A percentile compares a stretch with the other conserved stretches of the same genome.
phyloP scores from a whole-genome alignment of 2,113 vertebrate species.

The Toxotes chatareus region DNA sequence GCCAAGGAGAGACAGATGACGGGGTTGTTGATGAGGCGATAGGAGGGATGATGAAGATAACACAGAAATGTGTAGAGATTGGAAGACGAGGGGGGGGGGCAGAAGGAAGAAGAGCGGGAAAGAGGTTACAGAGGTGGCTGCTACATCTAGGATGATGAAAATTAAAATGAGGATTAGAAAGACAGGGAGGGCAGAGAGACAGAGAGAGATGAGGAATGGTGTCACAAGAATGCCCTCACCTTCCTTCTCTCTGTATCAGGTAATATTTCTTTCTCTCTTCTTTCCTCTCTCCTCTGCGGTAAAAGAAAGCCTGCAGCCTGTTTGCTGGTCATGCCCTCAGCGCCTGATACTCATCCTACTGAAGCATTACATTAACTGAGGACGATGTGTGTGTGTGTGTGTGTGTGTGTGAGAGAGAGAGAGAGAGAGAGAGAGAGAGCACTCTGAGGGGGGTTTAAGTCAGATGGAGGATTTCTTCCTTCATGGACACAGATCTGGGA shows the following conservation, averaged over 20 bases:
- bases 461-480: constrained; percentile 60
- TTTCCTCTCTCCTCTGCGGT: constrained; percentile 36
- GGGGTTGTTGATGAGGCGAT: constrained; percentile 3
- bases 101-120: constrained; percentile 24
- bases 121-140: constrained; percentile 61
- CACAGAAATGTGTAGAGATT: constrained; percentile 40
- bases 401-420: constrained; percentile 31
- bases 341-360: constrained; percentile 59
- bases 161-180: constrained; percentile 70
- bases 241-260: constrained; percentile 48
- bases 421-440: background rate
- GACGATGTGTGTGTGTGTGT: constrained; percentile 36
- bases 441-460: constrained; percentile 51
- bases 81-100: background rate
- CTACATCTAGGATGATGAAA: constrained; percentile 61
- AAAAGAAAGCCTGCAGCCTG: constrained; percentile 55
- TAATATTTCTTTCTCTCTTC: constrained; percentile 51
- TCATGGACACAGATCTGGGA: constrained; percentile 67
- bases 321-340: constrained; percentile 67
- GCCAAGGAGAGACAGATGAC: background rate
- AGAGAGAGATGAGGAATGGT: constrained; percentile 43
- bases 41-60: constrained; percentile 44
- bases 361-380: constrained; percentile 73
- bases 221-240: constrained; percentile 59
- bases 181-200: constrained; percentile 49